Evolutionary conservation across 2,797 vertebrate species (phyloP), one percentile per base, ranked within the genome.

Genomic region (Coregonus sp.): DNA sequence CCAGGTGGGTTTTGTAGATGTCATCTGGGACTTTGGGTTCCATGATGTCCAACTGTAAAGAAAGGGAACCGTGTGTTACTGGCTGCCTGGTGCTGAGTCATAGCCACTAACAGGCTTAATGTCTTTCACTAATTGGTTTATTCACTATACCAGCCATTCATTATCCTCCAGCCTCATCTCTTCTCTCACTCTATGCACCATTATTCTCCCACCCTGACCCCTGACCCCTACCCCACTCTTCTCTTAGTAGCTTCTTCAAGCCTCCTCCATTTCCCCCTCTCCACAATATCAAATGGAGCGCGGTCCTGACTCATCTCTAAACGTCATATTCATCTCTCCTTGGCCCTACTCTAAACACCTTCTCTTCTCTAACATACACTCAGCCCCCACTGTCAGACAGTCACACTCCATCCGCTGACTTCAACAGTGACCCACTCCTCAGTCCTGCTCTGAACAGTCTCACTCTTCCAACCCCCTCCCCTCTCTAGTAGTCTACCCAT

Each of bases 11-110:
- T 96, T 99, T 99, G 89, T 99, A 99, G 91, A 99, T 99, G 84
- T 99, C 98, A 2, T 99, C 98, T 0, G 98, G 98, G 70, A 99
- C 97, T 93, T 99, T 99, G 79, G 98, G 98, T 86, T 99, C 98
- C 97, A 99, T 99, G 85, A 99, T 99, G 81, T 99, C 98, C 92
- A 99, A 90, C 98, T 99, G 84, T 11, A 66, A 72, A 86, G 6
- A 29, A 81, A 54, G 79, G 68, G 1, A 82, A 4, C 2, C 72
- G 20, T 31, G 20, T 5, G 3, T 59, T 37, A 74, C 20, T 20
- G 5, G 18, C 56, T 59, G 18, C 56, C 56, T n/a, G 18, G 5
- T 18, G 75, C 33, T 40, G 35, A 74, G 81, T 79, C 59, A 70
- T 20, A 72, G 70, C 75, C 75, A 80, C 16, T 52, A 75, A 31